Base-by-base conservation (phyloP, 2,113 vertebrate species). In the Amazona vittata region DNA sequence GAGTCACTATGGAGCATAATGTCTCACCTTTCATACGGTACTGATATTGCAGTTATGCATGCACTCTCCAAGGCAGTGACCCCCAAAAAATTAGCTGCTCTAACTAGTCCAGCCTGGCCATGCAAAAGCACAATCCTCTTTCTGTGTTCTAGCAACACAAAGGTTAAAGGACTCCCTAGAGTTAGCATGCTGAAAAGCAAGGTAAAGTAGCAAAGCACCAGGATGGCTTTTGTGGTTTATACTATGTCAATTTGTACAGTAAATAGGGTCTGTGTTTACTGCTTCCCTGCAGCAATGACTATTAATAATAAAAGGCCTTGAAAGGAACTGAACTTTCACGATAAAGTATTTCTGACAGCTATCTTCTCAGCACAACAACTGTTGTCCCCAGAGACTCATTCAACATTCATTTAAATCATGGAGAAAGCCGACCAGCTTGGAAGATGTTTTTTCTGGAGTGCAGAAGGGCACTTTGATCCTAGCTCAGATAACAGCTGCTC, bases 401-500 rank as follows among this genome's bases (percentile, higher is more conserved):
- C 96, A 98, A 97, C 98, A 97, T 98, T 98, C 98, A 98, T 98
- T 98, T 86, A 92, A 98, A 98, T 98, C 94, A 77, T 98, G 97
- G 96, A 97, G 98, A 98, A 98, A 97, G 96, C 97, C 93, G 97
- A 94, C 97, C 97, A 97, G 98, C 93, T 98, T 98, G 97, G 98
- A 96, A 98, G 97, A 97, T 96, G 97, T 96, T 97, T 98, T 98
- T 97, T 97, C 97, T 97, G 97, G 97, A 98, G 97, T 96, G 97
- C 98, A 97, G 98, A 98, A 98, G 96, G 97, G 97, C 89, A 97
- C 99, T 99, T 99, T 99, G 99, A 99, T 99, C 98, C 96, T 97
- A 98, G 98, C 98, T 99, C 99, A 98, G 98, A 98, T 99, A 99
- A 98, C 98, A 98, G 97, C 98, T 96, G 97, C 98, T 98, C 97